Conservation (phyloP, 2,888 invertebrate species). For the Muschampia plurimacula region DNA sequence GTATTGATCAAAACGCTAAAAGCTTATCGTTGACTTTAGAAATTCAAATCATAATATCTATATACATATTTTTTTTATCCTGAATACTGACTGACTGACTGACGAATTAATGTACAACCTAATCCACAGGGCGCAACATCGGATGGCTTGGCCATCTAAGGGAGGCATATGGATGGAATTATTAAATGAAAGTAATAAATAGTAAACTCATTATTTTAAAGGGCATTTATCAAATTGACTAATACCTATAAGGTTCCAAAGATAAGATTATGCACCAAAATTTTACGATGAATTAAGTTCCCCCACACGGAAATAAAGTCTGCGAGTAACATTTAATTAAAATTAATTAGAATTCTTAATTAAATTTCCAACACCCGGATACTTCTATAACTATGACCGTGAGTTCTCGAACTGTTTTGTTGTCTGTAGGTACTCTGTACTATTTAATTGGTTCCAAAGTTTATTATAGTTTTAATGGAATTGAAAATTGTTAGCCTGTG, state of each 20-base stretch:
- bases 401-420: neutral
- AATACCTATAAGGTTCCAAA: no score
- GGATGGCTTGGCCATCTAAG: no score
- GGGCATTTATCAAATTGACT: no score
- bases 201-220: no score
- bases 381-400: conserved; percentile 4
- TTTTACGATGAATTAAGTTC: neutral
- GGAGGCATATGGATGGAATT: no score
- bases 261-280: neutral
- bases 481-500: neutral
- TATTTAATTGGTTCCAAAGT: neutral
- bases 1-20: neutral
- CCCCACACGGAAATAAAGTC: neutral
- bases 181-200: no score
- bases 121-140: no score
- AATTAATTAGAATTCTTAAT: conserved; percentile 13
- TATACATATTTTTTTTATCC: no score
- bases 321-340: neutral
- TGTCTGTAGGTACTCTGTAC: neutral
- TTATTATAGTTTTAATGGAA: conserved; percentile 4
- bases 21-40: neutral
- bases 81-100: no score
- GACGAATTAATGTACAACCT: no score
- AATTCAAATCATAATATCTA: no score
- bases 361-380: conserved; percentile 2